phyloP scores from a whole-genome alignment of 92 coral and sea anemone species.

The Nematostella vectensis region DNA sequence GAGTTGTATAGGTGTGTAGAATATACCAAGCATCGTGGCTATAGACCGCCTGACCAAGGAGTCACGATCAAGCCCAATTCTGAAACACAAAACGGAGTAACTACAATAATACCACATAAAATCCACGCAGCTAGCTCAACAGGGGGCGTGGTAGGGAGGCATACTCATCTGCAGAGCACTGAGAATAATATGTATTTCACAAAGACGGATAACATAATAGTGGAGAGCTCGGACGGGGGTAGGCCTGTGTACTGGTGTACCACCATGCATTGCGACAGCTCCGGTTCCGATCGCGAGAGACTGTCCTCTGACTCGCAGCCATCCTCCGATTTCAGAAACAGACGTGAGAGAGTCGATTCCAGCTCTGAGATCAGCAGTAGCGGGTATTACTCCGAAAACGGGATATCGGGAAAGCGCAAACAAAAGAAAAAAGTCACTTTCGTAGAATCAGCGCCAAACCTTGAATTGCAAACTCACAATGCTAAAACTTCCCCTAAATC shows the following conservation, averaged over 20 bases:
- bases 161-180: background rate
- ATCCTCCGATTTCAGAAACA: background rate
- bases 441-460: slow-evolving; percentile 47
- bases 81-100: too few relatives aligned
- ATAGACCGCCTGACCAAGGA: background rate
- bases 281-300: slow-evolving; percentile 24
- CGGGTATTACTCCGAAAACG: slow-evolving; percentile 1
- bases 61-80: background rate
- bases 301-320: slow-evolving; percentile 1
- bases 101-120: too few relatives aligned
- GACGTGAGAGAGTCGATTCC: slow-evolving; percentile 1
- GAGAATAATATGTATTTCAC: background rate
- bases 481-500: background rate
- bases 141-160: background rate
- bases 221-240: background rate
- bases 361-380: slow-evolving; percentile 17
- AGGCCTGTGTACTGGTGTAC: background rate
- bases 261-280: too few relatives aligned
- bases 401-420: background rate
- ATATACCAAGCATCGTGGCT: background rate
- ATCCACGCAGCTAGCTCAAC: background rate
- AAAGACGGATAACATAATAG: background rate
- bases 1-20: background rate
- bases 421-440: slow-evolving; percentile 70
- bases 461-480: background rate